Conservation (phyloP, 2,113 vertebrate species). For the Tupaia chinensis region DNA sequence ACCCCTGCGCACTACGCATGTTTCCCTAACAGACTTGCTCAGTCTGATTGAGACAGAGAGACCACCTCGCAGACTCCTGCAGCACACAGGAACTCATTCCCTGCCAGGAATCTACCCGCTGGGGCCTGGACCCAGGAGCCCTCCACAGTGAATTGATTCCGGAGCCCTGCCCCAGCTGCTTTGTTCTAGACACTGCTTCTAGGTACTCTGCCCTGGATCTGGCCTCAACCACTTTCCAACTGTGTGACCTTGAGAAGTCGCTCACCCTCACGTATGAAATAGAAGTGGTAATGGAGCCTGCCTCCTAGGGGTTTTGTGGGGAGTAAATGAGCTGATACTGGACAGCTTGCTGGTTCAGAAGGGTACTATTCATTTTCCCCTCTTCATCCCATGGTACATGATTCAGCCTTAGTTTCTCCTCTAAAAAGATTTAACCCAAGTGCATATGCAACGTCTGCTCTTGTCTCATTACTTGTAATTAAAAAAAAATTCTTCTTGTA, state of each 20-base stretch:
- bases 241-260: background rate
- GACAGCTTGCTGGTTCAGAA: too few species aligned
- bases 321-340: background rate
- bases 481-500: background rate
- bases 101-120: background rate
- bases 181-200: too few species aligned
- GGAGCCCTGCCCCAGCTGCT: too few species aligned
- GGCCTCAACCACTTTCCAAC: background rate
- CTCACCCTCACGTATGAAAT: background rate
- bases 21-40: background rate
- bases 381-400: background rate
- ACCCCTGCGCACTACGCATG: too few species aligned
- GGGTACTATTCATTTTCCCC: background rate
- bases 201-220: background rate
- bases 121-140: fast-evolving
- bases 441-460: background rate
- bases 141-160: background rate
- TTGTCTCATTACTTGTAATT: background rate
- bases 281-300: too few species aligned
- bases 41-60: background rate
- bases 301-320: background rate
- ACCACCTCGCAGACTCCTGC: background rate
- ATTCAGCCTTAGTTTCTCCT: background rate
- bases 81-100: fast-evolving
- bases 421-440: background rate